Evolutionary conservation across 2,888 invertebrate genomes (phyloP), one percentile per base, ranked within the genome.

Genomic region (Brachyopa scutellaris): DNA sequence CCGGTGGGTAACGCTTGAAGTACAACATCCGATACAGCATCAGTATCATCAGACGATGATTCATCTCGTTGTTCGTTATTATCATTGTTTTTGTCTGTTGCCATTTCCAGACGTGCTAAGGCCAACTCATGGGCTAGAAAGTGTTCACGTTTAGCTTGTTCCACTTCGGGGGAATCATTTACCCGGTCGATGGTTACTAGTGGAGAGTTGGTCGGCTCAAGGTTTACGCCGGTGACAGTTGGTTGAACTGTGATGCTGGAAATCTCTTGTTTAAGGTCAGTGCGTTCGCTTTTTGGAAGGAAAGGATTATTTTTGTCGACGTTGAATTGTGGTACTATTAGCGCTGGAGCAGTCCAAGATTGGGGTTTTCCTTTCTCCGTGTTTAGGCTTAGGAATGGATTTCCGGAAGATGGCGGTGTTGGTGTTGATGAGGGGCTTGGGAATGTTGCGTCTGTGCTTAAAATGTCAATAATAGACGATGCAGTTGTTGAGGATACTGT

Each of bases 121-220:
- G 89, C 89, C n/a, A 87, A 77, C 69, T 88, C 88, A 31, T 90
- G 89, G 1, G 89, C 90, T 2, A 86, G 87, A 53, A 89, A 88
- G 59, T 89, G 89, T 17, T 88, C 89, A 15, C 86, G 86, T 1
- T 86, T 88, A 6, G 89, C 90, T 66, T 84, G 84, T 45, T 89
- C 87, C 61, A 80, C 80, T 69, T 80, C 80, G 40, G 76, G 76
- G 42, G 69, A 64, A 9, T 80, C 80, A 53, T 59, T 80, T 19
- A 76, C 59, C 36, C 66, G 73, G 3, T 62, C 49, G 1, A 70
- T 33, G 11, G 8, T 7, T 45, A 13, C 13, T 8, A 33, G n/a
- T 8, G 23, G 17, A 2, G 42, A 57, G 26, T 9, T 2, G 29
- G 23, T 49, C 9, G 42, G 13, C 1, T 23, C 17, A 15, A 57